These are phyloP conservation scores for Aleadryas rufinucha DNA, from an alignment of 2,113 vertebrate genomes.

Conservation along the genomic window DNA sequence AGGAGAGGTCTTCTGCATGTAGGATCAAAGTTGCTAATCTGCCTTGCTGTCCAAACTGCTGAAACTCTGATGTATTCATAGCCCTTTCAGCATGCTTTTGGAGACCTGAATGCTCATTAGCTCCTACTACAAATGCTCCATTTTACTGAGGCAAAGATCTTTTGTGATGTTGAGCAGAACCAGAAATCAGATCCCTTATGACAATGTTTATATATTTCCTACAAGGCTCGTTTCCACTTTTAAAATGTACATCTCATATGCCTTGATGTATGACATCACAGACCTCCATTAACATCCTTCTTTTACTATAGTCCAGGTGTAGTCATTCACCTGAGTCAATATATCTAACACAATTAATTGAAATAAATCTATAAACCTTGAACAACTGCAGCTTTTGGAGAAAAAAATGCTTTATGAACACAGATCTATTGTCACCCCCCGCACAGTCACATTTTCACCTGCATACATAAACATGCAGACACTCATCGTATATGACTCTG, in stretches of 20 bases:
- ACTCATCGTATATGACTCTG: slow-evolving; percentile 50
- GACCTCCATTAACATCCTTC: background rate
- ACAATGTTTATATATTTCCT: slow-evolving; percentile 27
- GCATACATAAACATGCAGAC: slow-evolving; percentile 18
- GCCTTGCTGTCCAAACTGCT: background rate
- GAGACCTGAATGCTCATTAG: background rate
- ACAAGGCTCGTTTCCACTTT: background rate
- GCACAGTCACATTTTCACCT: slow-evolving; percentile 65
- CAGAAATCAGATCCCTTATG: background rate
- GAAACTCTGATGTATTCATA: background rate
- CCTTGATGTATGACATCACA: background rate
- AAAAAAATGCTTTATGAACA: slow-evolving; percentile 7
- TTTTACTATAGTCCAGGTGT: background rate
- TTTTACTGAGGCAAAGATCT: background rate
- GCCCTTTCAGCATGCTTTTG: background rate
- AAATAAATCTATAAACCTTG: slow-evolving; percentile 2
- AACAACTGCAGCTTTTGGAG: background rate
- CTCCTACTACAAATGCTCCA: background rate
- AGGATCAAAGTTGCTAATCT: background rate
- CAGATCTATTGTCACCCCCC: slow-evolving; percentile 26
- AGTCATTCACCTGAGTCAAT: slow-evolving; percentile 24
- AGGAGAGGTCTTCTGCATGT: background rate
- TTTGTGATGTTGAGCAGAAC: slow-evolving; percentile 11
- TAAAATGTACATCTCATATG: background rate
- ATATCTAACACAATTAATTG: background rate